Evolutionary conservation across 2,113 vertebrate species (phyloP).

Genomic region (Poeciliopsis turrubarensis): DNA sequence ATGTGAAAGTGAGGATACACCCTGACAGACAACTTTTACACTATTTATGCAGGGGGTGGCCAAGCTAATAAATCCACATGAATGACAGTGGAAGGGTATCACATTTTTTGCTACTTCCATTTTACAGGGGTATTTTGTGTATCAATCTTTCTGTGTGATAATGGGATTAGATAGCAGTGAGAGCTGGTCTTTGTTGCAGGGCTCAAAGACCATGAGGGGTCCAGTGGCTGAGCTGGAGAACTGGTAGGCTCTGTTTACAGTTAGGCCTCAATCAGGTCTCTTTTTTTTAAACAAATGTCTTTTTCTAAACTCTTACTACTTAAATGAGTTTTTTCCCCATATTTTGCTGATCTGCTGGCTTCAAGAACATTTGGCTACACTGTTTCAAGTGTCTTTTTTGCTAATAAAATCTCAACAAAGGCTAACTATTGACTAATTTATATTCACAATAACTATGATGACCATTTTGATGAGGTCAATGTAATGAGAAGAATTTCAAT

Average conservation of each 20-base stretch:
- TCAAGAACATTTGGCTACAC: slow-evolving; percentile 81
- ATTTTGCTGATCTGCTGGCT: slow-evolving; percentile 84
- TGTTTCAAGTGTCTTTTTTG: slow-evolving; percentile 73
- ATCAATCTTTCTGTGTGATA: slow-evolving; percentile 83
- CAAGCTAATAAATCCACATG: slow-evolving; percentile 53
- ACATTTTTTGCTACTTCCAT: slow-evolving; percentile 71
- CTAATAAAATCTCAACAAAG: neutral
- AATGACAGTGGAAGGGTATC: slow-evolving; percentile 65
- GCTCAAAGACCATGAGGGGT: slow-evolving; percentile 85
- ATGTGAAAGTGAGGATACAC: neutral
- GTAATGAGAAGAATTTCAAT: neutral
- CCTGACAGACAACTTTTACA: slow-evolving; percentile 26
- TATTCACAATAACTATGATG: too few relatives aligned
- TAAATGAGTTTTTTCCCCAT: slow-evolving; percentile 44
- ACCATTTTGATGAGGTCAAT: too few relatives aligned
- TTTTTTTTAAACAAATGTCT: slow-evolving; percentile 74
- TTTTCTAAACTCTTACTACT: slow-evolving; percentile 77
- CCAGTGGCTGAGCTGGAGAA: slow-evolving; percentile 79
- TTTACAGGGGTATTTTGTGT: slow-evolving; percentile 74
- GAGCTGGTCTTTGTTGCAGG: slow-evolving; percentile 82
- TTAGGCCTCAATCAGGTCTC: slow-evolving; percentile 78
- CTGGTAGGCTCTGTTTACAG: slow-evolving; percentile 85
- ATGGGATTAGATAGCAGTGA: slow-evolving; percentile 86
- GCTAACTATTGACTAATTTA: neutral
- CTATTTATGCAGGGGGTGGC: slow-evolving; percentile 44